Conservation (phyloP, 2,888 invertebrate genomes). For the Pollenia labialis region DNA sequence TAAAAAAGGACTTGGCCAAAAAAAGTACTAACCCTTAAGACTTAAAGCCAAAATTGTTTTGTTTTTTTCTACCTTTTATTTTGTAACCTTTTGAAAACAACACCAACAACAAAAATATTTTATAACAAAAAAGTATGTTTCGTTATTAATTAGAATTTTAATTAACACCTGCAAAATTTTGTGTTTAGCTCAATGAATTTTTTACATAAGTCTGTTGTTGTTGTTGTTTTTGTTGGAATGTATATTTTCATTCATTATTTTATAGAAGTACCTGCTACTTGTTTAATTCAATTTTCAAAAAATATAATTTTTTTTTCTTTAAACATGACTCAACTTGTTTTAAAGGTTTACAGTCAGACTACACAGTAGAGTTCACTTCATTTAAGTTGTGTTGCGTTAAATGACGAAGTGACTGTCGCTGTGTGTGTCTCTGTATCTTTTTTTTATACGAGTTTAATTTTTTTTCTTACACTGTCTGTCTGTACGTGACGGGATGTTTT, state of each 20-base stretch:
- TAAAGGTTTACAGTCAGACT: slow-evolving; percentile 9
- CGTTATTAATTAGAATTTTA: slow-evolving; percentile 67
- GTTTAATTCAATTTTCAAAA: slow-evolving; percentile 7
- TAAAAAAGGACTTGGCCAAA: slow-evolving; percentile 17
- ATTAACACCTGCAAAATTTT: slow-evolving; percentile 71
- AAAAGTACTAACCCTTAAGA: slow-evolving; percentile 20
- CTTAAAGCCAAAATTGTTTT: background rate
- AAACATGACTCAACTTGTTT: slow-evolving; percentile 66
- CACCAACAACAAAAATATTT: slow-evolving; percentile 10
- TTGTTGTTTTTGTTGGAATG: slow-evolving; percentile 12
- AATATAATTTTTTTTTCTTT: background rate
- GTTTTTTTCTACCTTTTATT: background rate
- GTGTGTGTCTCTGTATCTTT: slow-evolving; percentile 14
- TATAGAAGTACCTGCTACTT: background rate
- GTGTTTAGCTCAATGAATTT: slow-evolving; percentile 31
- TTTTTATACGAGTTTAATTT: slow-evolving; percentile 37
- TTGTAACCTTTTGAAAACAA: slow-evolving; percentile 21
- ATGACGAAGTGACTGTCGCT: background rate
- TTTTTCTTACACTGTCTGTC: slow-evolving; percentile 52
- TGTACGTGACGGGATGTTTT: slow-evolving; percentile 83
- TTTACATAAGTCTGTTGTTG: background rate
- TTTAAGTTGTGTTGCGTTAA: slow-evolving; percentile 26
- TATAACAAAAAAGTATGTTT: slow-evolving; percentile 30
- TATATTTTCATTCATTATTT: slow-evolving; percentile 54
- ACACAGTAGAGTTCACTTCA: slow-evolving; percentile 1